Conservation (phyloP, 1,140 invertebrate genomes). For the Atta texana region DNA sequence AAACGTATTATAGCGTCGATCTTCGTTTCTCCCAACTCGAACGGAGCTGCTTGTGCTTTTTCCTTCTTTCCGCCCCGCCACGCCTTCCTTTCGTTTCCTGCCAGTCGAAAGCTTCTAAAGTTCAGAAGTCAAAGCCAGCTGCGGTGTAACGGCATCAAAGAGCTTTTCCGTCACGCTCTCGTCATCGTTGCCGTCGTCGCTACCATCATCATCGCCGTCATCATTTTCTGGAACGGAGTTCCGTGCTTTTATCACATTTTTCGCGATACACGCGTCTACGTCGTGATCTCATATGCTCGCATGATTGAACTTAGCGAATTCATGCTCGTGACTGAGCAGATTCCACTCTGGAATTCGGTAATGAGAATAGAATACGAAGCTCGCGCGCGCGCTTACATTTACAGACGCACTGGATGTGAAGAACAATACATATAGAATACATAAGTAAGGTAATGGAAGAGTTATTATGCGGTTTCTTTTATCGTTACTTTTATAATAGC, state of each 20-base stretch:
- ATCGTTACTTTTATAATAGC: too few relatives aligned
- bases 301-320: conserved; percentile 36
- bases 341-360: neutral
- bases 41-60: conserved; percentile 18
- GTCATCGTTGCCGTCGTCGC: neutral
- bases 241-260: conserved; percentile 38
- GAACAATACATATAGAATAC: neutral
- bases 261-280: conserved; percentile 16
- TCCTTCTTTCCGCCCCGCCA: conserved; percentile 36
- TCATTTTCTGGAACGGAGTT: conserved; percentile 3
- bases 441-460: too few relatives aligned
- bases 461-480: too few relatives aligned
- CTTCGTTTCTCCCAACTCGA: conserved; percentile 23
- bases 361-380: conserved; percentile 9
- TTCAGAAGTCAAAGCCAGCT: conserved; percentile 59
- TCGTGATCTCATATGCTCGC: neutral
- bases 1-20: conserved; percentile 33
- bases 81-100: conserved; percentile 18
- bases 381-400: neutral
- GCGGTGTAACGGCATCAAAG: conserved; percentile 52
- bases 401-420: neutral
- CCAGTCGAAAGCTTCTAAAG: conserved; percentile 60
- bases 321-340: conserved; percentile 5
- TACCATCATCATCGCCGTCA: neutral
- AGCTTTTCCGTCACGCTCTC: conserved; percentile 48